Base-by-base conservation (phyloP, 2,113 vertebrate species). In the Pollachius pollachius region DNA sequence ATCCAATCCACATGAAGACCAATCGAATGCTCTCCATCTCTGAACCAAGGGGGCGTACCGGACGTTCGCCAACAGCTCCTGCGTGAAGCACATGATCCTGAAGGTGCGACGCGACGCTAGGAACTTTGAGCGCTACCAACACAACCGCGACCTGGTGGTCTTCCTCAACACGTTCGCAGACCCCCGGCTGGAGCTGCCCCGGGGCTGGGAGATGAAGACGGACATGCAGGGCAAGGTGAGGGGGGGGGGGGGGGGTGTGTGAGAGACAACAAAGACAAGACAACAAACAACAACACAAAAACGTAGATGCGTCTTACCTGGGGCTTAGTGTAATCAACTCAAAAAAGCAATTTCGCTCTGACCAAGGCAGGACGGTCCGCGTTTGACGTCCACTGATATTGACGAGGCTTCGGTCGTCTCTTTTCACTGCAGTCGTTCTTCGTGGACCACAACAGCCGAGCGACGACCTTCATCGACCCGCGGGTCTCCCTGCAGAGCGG, bases 131-230 rank as follows among this genome's bases (percentile, higher is more conserved):
- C 95, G 97, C 37, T 99, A 99, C 88, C 97, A 99, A 74, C 97
- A 99, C 76, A 99, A 99, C 86, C 90, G 97, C 5, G 97, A 99
- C 87, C 88, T 99, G 80, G 97, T 99, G 77, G 94, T 95, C 64
- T 99, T 99, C 92, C 95, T 99, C 87, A 99, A 97, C 83, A 97
- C 96, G 92, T 99, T 99, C 57, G 92, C 95, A 37, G 97, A 99
- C 83, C 95, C 93, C 0, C 91, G 93, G 52, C 89, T 97, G 80
- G 97, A 99, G 83, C 90, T 99, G 73, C 96, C 97, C 8, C 91
- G 96, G 52, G 97, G 97, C 70, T 99, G 97, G 97, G 97, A 99
- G 85, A 95, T 99, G 85, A 99, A 99, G 89, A 95, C 94, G 0
- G 97, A 99, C 87, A 94, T 94, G 65, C 96, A 98, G 87, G 96